Evolutionary conservation across 2,888 invertebrate genomes (phyloP), one percentile per base, ranked within the genome.

Genomic region (Diabrotica balteata): DNA sequence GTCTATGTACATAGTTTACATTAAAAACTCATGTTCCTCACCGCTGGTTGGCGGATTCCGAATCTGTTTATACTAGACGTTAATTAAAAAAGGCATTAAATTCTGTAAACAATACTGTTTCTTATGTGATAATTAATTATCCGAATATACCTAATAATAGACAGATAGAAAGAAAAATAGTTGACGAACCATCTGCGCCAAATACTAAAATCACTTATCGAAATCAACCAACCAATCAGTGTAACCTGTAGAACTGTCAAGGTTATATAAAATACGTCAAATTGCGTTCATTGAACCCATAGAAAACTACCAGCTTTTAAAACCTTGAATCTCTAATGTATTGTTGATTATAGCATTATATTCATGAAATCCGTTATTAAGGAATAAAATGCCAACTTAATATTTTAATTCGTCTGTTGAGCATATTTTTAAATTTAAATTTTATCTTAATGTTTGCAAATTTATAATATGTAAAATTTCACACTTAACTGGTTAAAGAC

Each of bases 341-440:
- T 17, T 45, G 11, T n/a, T 57, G 55, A 57, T 57, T 57, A 45
- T 45, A 43, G 11, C 55, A 43, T 10, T 10, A 55, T 59, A 49
- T 62, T 62, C 62, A 62, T 62, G 63, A 63, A 63, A 58, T 63
- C 63, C 63, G 63, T 63, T 63, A 63, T 63, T 58, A 63, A 55
- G 11, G 32, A 32, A 32, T 32, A 32, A 32, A 32, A 32, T 32
- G 32, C 32, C 10, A 55, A 55, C 55, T 55, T n/a, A 8, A 55
- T 55, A 55, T 55, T 55, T 10, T 55, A 55, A 55, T 55, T n/a
- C 8, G 55, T 8, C 8, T 43, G 63, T 63, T 32, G 45, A n/a
- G 55, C n/a, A 55, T 63, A 63, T 63, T 63, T 62, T 57, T 45
- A 63, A 63, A 63, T 63, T 63, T 57, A 63, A 57, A 63, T 63